Percentiles rank a stretch among this genome's conserved stretches.
phyloP scores from a whole-genome alignment of 2,113 vertebrate genomes.

The Pardalotus punctatus region DNA sequence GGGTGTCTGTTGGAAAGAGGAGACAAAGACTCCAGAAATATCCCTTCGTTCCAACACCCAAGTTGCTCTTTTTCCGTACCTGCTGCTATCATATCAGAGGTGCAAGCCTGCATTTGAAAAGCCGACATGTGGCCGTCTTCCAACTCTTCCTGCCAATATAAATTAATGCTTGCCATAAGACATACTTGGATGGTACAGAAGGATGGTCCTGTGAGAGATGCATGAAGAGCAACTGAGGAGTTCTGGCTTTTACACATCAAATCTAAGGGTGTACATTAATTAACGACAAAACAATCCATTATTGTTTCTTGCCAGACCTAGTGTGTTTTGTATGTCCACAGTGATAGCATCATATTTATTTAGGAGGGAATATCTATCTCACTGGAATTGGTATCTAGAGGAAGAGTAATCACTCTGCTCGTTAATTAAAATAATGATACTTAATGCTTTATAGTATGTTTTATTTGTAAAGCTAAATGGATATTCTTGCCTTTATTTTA shows the following conservation, averaged over 20 bases:
- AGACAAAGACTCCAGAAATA: background rate
- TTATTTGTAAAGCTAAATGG: background rate
- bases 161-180: conserved; percentile 55
- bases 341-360: background rate
- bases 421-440: background rate
- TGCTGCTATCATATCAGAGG: background rate
- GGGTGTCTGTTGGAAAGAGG: background rate
- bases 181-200: background rate
- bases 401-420: background rate
- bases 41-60: background rate
- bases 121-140: conserved; percentile 48
- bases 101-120: conserved; percentile 3
- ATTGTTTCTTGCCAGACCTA: background rate
- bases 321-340: background rate
- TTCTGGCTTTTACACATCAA: background rate
- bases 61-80: background rate
- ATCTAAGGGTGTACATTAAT: conserved; percentile 12
- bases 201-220: conserved; percentile 15
- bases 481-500: background rate
- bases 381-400: background rate
- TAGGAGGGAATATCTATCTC: background rate
- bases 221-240: conserved; percentile 10
- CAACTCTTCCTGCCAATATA: conserved; percentile 48
- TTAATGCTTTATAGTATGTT: background rate
- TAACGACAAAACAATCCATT: conserved; percentile 23